Evolutionary conservation across 2,888 invertebrate species (phyloP).

Genomic region (Trisateles emortualis): DNA sequence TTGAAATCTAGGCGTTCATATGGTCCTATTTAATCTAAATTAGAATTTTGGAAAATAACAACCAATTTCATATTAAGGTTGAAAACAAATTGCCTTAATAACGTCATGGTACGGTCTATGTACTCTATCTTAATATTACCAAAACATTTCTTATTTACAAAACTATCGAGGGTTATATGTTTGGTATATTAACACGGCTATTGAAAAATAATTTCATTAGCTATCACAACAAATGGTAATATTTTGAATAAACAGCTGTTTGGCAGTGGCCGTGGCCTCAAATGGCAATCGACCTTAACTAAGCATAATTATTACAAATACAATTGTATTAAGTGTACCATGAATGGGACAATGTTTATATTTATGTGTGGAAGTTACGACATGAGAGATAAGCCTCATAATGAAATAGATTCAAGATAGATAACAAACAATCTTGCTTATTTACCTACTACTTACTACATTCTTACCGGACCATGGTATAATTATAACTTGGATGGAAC

Average conservation of each 20-base stretch:
- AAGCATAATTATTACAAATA: constrained; percentile 39
- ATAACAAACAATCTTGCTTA: background rate
- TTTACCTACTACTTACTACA: too few relatives aligned
- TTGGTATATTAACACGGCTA: constrained; percentile 7
- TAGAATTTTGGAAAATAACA: too few relatives aligned
- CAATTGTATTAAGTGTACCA: constrained; percentile 12
- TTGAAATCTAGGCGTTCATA: too few relatives aligned
- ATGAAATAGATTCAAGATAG: background rate
- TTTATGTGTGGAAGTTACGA: background rate
- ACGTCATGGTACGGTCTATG: too few relatives aligned
- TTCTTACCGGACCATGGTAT: background rate
- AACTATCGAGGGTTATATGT: background rate
- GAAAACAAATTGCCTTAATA: too few relatives aligned
- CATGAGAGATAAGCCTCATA: background rate
- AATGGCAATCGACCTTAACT: constrained; percentile 52
- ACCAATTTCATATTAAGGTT: too few relatives aligned
- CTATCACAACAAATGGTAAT: constrained; percentile 48
- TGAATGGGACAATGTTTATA: constrained; percentile 14
- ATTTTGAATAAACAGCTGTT: constrained; percentile 57
- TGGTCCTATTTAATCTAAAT: too few relatives aligned
- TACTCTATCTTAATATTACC: background rate
- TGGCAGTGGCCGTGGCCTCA: constrained; percentile 57
- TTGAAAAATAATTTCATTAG: constrained; percentile 29
- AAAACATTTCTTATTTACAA: background rate
- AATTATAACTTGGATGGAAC: background rate